Evolutionary conservation across 2,888 invertebrate genomes (phyloP).

Genomic region (Ichneumoninae sp.): DNA sequence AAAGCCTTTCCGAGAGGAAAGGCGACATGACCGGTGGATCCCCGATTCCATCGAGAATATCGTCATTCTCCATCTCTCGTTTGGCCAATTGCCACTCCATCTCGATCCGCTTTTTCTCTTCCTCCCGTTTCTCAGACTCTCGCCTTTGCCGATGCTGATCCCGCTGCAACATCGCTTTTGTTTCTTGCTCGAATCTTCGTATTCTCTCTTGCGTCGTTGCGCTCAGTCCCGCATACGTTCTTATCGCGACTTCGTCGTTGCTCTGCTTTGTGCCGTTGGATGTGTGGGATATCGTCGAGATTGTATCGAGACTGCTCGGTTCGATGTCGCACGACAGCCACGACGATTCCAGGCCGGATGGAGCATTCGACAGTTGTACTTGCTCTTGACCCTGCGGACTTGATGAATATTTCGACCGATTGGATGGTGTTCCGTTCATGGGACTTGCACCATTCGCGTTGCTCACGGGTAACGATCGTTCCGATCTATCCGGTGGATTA

Average conservation of each 20-base stretch:
- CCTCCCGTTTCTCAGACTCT: constrained; percentile 84
- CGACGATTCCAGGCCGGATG: constrained; percentile 70
- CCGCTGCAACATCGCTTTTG: constrained; percentile 88
- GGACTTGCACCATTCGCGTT: constrained; percentile 52
- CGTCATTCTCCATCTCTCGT: constrained; percentile 85
- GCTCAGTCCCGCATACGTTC: constrained; percentile 87
- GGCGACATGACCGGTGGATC: constrained; percentile 80
- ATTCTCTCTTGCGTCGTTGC: constrained; percentile 88
- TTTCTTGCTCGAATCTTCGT: constrained; percentile 91
- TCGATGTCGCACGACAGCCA: constrained; percentile 58
- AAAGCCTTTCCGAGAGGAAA: constrained; percentile 74
- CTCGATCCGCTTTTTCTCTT: constrained; percentile 85
- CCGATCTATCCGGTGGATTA: constrained; percentile 65
- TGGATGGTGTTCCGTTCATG: constrained; percentile 65
- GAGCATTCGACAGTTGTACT: constrained; percentile 44
- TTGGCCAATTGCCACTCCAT: constrained; percentile 85
- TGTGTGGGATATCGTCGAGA: constrained; percentile 77
- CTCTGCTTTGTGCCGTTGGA: constrained; percentile 81
- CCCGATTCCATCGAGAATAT: constrained; percentile 85
- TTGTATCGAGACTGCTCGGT: constrained; percentile 79
- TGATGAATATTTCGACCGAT: constrained; percentile 64
- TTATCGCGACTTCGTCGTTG: constrained; percentile 84
- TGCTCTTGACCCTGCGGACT: constrained; percentile 58
- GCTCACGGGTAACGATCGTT: constrained; percentile 48
- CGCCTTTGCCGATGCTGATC: constrained; percentile 82